Evolutionary conservation across 2,797 vertebrate genomes (phyloP), one percentile per base, ranked within the genome.

Genomic region (Brachyrhaphis roseni): DNA sequence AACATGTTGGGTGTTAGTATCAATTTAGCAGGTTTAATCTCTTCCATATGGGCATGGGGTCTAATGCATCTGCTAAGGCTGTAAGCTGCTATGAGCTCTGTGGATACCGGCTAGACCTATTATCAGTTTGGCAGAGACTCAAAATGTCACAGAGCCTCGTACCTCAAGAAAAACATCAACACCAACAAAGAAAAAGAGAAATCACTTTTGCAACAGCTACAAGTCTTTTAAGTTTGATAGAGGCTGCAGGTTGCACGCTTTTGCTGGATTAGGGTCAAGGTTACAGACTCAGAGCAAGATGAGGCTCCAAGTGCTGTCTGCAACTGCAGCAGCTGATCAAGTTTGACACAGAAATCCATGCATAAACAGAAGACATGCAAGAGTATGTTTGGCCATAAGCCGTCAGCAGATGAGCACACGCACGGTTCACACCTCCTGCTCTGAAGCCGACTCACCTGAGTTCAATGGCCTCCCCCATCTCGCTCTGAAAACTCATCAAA

Each of bases 391-490:
- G 43, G 55, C 70, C 43, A 31, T 62, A 46, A 73, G 73, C 55
- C 39, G 72, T 43, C 74, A 75, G 41, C 31, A 76, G 64, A 64
- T 59, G 78, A 76, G 70, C 79, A 53, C 34, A 76, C 78, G 36
- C 80, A 73, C 80, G 71, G 23, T 26, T 79, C 74, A 84, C 79
- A 76, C 62, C 76, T 36, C 78, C 76, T 72, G 5, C 75, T 72
- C 78, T 74, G 64, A 20, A 46, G 68, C 66, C 26, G 84, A 92
- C 95, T 96, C 90, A 96, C 95, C 95, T 95, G 85, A 94, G 94
- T 78, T 96, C 95, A 43, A 94, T 94, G 80, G 92, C 91, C 87
- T 95, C 94, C 81, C 91, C 95, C 93, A 96, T 94, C 84, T 93
- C 91, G 71, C 88, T 85, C 87, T 86, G 90, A 87, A 88, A 92